These are phyloP conservation scores for Melanotaenia duboulayi DNA, from an alignment of 2,113 vertebrate genomes.

Conservation along the genomic window DNA sequence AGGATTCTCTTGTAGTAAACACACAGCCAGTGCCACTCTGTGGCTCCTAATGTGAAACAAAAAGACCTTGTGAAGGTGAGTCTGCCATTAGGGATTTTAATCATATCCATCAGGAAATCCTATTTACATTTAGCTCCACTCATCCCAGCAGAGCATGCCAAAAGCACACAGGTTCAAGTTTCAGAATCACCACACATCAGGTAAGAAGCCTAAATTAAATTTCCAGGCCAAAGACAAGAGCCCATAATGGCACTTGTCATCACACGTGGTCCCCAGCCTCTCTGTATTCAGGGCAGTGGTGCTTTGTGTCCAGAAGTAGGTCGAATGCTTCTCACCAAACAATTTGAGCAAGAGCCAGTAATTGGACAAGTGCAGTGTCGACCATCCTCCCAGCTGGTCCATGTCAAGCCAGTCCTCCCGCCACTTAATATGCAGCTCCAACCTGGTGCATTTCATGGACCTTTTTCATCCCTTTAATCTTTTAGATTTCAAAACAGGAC, in stretches of 20 bases:
- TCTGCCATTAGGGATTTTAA: constrained; percentile 51
- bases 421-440: constrained; percentile 72
- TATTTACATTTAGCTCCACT: constrained; percentile 6
- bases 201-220: constrained; percentile 54
- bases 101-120: constrained; percentile 50
- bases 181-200: constrained; percentile 42
- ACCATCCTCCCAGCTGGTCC: constrained; percentile 66
- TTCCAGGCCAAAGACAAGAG: constrained; percentile 67
- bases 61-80: constrained; percentile 71
- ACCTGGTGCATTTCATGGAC: constrained; percentile 74
- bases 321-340: constrained; percentile 83
- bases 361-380: constrained; percentile 79
- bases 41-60: constrained; percentile 26
- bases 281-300: constrained; percentile 81
- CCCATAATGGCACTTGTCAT: constrained; percentile 72
- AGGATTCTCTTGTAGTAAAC: no score
- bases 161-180: neutral
- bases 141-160: neutral
- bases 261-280: constrained; percentile 71
- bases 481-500: constrained; percentile 67
- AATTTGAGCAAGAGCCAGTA: constrained; percentile 80
- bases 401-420: constrained; percentile 50
- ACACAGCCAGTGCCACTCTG: neutral
- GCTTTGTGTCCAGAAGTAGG: constrained; percentile 84
- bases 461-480: constrained; percentile 70